phyloP scores from a whole-genome alignment of 2,797 vertebrate species.

The Diplodus puntazzo region DNA sequence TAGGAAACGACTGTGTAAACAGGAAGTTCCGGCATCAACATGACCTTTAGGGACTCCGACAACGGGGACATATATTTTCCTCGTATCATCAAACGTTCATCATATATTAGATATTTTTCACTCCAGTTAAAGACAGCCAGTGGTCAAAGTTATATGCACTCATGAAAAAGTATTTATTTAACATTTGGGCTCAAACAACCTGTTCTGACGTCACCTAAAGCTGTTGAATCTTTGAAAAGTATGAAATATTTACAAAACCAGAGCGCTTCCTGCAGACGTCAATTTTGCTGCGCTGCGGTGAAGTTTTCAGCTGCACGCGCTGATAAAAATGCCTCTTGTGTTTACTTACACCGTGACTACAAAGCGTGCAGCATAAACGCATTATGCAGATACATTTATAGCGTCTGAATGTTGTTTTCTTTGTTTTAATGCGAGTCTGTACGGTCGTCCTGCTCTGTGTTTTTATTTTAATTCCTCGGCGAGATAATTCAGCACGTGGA shows the following conservation, averaged over 20 bases:
- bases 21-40: too few species aligned
- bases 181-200: too few species aligned
- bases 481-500: conserved; percentile 9
- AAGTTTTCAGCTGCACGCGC: neutral
- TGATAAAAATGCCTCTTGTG: neutral
- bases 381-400: neutral
- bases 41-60: too few species aligned
- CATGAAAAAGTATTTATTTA: too few species aligned
- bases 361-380: neutral
- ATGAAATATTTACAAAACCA: neutral
- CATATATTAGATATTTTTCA: too few species aligned
- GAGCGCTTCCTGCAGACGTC: neutral
- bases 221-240: neutral
- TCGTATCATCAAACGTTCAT: too few species aligned
- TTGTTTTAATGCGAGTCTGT: neutral
- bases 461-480: neutral
- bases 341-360: neutral
- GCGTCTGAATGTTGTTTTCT: neutral
- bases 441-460: neutral
- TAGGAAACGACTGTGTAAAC: too few species aligned
- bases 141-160: too few species aligned
- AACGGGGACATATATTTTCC: too few species aligned
- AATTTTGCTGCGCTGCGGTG: too few species aligned
- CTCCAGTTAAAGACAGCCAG: too few species aligned
- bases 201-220: too few species aligned